These are phyloP conservation scores for Sitta carolinensis DNA, from an alignment of 2,797 vertebrate species.

Conservation along the genomic window DNA sequence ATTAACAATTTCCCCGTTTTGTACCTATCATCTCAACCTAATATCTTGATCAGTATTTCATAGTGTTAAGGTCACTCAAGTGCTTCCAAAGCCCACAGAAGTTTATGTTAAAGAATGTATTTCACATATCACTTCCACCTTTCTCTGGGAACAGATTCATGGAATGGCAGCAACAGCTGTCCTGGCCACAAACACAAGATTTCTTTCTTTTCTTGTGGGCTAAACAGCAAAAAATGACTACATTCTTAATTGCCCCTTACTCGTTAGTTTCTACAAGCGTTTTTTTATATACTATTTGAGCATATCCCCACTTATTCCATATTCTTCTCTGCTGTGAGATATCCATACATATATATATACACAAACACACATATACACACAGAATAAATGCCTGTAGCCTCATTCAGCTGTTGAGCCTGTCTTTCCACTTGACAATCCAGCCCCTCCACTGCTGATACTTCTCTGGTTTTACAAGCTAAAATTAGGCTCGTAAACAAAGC, in stretches of 20 bases:
- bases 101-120: background rate
- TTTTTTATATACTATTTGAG: background rate
- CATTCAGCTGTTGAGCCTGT: background rate
- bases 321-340: background rate
- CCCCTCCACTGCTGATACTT: background rate
- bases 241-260: background rate
- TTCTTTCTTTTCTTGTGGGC: background rate
- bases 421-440: background rate
- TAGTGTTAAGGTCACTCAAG: background rate
- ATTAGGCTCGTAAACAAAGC: background rate
- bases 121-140: background rate
- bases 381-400: background rate
- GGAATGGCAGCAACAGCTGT: background rate
- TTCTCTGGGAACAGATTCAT: background rate
- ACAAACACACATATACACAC: fast-evolving
- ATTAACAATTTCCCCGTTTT: background rate
- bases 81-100: background rate
- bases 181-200: background rate
- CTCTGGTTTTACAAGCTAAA: background rate
- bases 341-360: fast-evolving
- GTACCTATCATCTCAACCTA: background rate
- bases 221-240: background rate
- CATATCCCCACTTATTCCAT: background rate
- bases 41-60: background rate
- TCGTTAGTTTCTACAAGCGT: background rate